Evolutionary conservation across 2,888 invertebrate genomes (phyloP), one percentile per base, ranked within the genome.

Genomic region (Cephus sareptanus): DNA sequence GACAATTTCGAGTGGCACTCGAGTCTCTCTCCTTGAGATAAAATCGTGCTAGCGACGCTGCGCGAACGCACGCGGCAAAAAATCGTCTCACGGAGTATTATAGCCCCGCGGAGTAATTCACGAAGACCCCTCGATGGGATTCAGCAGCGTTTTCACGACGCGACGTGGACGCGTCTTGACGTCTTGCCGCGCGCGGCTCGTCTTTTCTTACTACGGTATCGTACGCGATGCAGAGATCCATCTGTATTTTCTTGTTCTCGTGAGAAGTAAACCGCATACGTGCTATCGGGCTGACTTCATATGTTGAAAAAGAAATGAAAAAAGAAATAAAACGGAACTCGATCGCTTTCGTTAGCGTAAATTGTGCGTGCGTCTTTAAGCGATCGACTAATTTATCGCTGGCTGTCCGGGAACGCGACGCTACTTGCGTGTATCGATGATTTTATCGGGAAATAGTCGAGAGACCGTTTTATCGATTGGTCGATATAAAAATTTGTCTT

Each of bases 1-100:
- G 81, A 85, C 81, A 80, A 85, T 86, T 83, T 85, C 84, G 81
- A 87, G 87, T 84, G 84, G 82, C 84, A 83, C 85, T 86, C 81
- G 82, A 85, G 82, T 77, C 68, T 73, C 74, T 79, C 80, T 76
- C 81, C 81, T 82, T 78, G 69, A 31, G 69, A 69, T 75, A 30
- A 69, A 31, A 35, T 69, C 15, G 56, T 23, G 56, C 56, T 23
- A 56, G 56, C 23, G 31, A 56, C 37, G 75, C 74, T 77, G 79
- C 76, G 76, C 73, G 73, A 23, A 23, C 40, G 40, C 15, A 9
- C 40, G 40, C 56, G 56, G 15, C 56, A 56, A 56, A 56, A 56
- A 56, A 56, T 15, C 56, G 56, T 56, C 56, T 56, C 56, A 56
- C 56, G 56, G 56, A 23, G 23, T 56, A 56, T 23, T 23, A 56